Evolutionary conservation across 1,140 invertebrate genomes (phyloP).

Genomic region (Diachasma alloeum): DNA sequence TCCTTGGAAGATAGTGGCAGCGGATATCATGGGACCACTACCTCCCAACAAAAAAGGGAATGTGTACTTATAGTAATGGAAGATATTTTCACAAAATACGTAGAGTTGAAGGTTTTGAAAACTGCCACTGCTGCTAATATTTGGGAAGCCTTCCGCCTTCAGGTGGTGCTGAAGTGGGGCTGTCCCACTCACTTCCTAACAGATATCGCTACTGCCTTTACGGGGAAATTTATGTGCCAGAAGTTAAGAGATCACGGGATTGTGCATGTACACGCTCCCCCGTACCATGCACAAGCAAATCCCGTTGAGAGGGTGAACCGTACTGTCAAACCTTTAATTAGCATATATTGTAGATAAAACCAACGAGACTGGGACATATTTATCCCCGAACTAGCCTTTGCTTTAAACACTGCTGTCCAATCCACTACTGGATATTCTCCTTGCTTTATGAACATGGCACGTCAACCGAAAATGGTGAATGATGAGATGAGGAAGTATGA

Average conservation of each 20-base stretch:
- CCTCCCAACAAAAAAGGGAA: slow-evolving; percentile 49
- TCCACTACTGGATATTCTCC: slow-evolving; percentile 47
- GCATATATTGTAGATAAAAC: slow-evolving; percentile 46
- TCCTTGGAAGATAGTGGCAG: slow-evolving; percentile 53
- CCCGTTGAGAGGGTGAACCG: slow-evolving; percentile 55
- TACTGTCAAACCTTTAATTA: slow-evolving; percentile 50
- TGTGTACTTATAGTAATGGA: slow-evolving; percentile 51
- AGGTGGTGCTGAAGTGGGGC: background rate
- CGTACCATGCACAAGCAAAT: slow-evolving; percentile 58
- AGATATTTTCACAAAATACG: slow-evolving; percentile 54
- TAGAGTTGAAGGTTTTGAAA: slow-evolving; percentile 28
- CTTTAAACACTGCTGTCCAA: slow-evolving; percentile 53
- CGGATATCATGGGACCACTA: slow-evolving; percentile 59
- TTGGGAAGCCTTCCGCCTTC: background rate
- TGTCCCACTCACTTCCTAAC: background rate
- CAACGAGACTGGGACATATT: slow-evolving; percentile 53
- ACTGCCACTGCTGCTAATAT: background rate
- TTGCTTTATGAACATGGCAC: slow-evolving; percentile 50
- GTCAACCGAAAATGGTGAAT: background rate
- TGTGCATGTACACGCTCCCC: slow-evolving; percentile 38
- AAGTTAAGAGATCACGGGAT: slow-evolving; percentile 12
- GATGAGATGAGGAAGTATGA: no score
- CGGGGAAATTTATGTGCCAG: slow-evolving; percentile 18
- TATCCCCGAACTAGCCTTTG: slow-evolving; percentile 46
- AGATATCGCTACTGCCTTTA: slow-evolving; percentile 42